phyloP scores from a whole-genome alignment of 2,113 vertebrate genomes.

The Uropsilus gracilis region DNA sequence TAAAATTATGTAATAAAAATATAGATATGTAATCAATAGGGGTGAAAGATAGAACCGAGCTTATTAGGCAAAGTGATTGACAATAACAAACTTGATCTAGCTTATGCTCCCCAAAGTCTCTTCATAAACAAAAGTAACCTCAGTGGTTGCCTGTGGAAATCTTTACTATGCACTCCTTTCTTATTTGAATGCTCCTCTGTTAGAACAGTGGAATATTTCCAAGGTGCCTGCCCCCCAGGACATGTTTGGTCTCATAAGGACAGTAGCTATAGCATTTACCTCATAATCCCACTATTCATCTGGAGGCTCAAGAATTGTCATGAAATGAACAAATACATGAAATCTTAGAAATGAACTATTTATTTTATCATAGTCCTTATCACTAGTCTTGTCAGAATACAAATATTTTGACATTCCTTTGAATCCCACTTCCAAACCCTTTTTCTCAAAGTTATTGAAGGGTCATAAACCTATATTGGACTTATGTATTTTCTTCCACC shows the following conservation, averaged over 20 bases:
- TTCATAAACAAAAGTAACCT: neutral
- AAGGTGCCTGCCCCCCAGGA: neutral
- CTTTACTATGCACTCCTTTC: neutral
- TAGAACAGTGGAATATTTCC: neutral
- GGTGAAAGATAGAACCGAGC: neutral
- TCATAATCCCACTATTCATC: neutral
- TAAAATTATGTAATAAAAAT: too few relatives aligned
- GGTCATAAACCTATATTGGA: neutral
- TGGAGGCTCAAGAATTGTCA: neutral
- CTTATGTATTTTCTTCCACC: conserved; percentile 18
- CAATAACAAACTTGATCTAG: neutral
- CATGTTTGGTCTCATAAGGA: neutral
- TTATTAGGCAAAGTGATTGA: neutral
- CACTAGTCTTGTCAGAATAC: neutral
- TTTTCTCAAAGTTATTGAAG: neutral
- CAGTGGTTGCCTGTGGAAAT: neutral
- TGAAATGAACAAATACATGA: neutral
- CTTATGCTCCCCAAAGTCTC: neutral
- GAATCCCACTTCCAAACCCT: neutral
- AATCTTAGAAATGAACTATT: neutral
- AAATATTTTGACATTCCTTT: neutral
- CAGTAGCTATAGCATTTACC: neutral
- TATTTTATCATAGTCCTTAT: conserved; percentile 25
- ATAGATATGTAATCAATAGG: too few relatives aligned
- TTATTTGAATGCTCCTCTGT: neutral